phyloP scores from a whole-genome alignment of 2,113 vertebrate species.

The Rutilus rutilus region DNA sequence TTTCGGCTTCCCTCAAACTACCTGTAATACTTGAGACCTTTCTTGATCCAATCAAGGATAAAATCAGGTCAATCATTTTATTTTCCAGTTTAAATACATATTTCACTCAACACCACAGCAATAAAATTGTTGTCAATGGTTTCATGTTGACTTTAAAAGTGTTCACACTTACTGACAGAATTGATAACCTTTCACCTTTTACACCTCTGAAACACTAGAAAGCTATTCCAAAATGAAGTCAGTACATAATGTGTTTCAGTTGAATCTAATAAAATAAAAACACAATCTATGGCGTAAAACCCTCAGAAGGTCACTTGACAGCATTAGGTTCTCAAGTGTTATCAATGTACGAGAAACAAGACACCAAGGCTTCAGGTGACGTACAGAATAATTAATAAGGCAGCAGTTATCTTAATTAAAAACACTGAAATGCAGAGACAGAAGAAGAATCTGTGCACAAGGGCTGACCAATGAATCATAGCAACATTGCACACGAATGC shows the following conservation, averaged over 20 bases:
- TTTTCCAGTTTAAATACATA: not conserved
- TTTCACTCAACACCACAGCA: not conserved
- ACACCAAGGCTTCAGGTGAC: slow-evolving; percentile 57
- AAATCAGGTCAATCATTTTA: not conserved
- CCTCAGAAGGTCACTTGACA: slow-evolving; percentile 10
- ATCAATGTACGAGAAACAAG: slow-evolving; percentile 48
- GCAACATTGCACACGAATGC: slow-evolving; percentile 41
- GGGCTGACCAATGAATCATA: slow-evolving; percentile 23
- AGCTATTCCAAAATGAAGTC: slow-evolving; percentile 14
- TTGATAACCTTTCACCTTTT: slow-evolving; percentile 22
- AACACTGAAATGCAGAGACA: slow-evolving; percentile 49
- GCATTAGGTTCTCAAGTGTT: slow-evolving; percentile 47
- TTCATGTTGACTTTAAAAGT: slow-evolving; percentile 9
- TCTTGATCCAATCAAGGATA: not conserved
- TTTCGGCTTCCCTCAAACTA: not conserved
- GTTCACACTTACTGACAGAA: not conserved
- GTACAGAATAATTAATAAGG: slow-evolving; percentile 66
- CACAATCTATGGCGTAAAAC: slow-evolving; percentile 13
- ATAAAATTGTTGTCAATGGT: not conserved
- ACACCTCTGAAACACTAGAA: not conserved
- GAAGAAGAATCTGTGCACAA: not conserved
- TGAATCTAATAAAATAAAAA: slow-evolving; percentile 19
- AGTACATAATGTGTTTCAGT: not conserved
- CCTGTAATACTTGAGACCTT: not conserved
- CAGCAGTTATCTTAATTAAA: slow-evolving; percentile 53